Conservation (phyloP, 2,888 invertebrate genomes). For the Oligia strigilis region DNA sequence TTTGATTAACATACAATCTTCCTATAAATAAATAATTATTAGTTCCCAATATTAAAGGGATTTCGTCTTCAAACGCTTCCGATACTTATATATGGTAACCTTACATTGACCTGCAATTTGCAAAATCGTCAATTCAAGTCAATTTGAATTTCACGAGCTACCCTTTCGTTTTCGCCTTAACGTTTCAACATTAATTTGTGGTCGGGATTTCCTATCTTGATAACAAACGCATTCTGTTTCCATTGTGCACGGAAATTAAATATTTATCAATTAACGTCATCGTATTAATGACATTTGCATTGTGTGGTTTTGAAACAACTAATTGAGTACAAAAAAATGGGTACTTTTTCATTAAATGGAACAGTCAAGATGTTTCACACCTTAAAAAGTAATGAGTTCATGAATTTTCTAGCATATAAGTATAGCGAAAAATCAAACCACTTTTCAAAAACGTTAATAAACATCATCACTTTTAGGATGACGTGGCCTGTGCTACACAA, state of each 20-base stretch:
- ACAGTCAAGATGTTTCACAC: not conserved
- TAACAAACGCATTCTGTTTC: not conserved
- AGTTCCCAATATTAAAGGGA: too few relatives aligned
- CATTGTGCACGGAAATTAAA: conserved; percentile 14
- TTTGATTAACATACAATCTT: not conserved
- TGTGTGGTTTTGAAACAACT: not conserved
- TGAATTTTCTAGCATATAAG: not conserved
- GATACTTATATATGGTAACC: too few relatives aligned
- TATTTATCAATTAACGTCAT: conserved; percentile 13
- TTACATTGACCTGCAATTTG: not conserved
- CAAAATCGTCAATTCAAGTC: not conserved
- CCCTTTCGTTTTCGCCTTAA: not conserved
- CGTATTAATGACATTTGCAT: conserved; percentile 3
- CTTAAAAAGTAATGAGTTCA: not conserved
- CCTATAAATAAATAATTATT: too few relatives aligned
- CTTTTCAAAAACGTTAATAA: not conserved
- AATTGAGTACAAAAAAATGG: not conserved
- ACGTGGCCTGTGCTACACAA: too few relatives aligned
- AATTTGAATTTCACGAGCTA: not conserved
- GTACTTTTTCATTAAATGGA: not conserved
- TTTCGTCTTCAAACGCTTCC: too few relatives aligned
- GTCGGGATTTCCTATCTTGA: conserved; percentile 15
- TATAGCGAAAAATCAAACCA: not conserved
- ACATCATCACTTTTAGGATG: not conserved
- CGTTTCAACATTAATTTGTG: conserved; percentile 24